Evolutionary conservation across 2,797 vertebrate genomes (phyloP), one percentile per base, ranked within the genome.

Genomic region (Sebastolobus altivelis): DNA sequence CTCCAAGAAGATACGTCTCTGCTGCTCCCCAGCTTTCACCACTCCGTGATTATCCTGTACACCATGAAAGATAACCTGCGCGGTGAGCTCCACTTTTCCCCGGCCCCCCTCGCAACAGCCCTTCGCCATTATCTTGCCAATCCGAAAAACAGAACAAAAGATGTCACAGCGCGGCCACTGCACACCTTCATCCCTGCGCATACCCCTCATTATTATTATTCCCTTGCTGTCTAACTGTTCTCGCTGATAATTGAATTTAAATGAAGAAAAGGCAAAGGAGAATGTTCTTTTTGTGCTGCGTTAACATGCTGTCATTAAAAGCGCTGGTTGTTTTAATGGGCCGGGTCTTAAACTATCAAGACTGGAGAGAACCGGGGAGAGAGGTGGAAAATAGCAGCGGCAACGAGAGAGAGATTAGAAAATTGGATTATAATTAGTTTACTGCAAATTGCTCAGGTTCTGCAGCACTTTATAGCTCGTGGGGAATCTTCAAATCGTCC

Each of bases 11-110:
- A 93, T 94, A 93, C 75, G 92, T 91, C 89, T 92, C 67, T 74
- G 87, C 87, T 82, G 87, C 87, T 89, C 82, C 75, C 72, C 63
- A 35, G 87, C 89, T 90, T 88, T 92, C 89, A 89, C 82, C 85
- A 88, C 91, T 88, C 87, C 71, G 59, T 95, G 93, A 96, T 95
- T 95, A 94, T 95, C 93, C 93, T 80, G 91, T 93, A 94, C 90
- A 86, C 88, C 90, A 88, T 93, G 93, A 93, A 93, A 92, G 93
- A 94, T 95, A 94, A 93, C 93, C 93, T 88, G 89, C 71, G 71
- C 80, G 85, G 87, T 67, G 82, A 92, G 89, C 88, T 88, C 81
- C 92, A 90, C 92, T 93, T 93, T 90, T 92, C 87, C 67, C 67
- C 33, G 62, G 38, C 75, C 82, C 90, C 88, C 88, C 80, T 87